These are phyloP conservation scores for Loris lydekkerianus DNA, from an alignment of 2,797 vertebrate species.

Conservation along the genomic window DNA sequence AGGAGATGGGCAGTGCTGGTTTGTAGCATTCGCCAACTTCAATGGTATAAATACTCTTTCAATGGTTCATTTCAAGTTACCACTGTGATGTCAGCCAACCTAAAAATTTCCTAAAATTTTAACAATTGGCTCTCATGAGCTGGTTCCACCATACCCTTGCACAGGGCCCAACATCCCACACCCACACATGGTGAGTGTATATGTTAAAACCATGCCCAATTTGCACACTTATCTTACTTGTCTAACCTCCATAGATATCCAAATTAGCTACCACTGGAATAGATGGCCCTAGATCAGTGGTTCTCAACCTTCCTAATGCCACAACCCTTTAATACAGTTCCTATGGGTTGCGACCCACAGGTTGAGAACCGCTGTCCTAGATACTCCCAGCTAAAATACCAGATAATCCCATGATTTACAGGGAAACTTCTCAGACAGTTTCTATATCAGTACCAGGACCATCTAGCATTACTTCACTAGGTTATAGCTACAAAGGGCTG, in stretches of 20 bases:
- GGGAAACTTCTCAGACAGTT: neutral
- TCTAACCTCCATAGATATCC: neutral
- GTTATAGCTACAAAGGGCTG: constrained; percentile 35
- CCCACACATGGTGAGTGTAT: fast-evolving
- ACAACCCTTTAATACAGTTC: too few species aligned
- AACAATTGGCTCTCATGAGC: neutral
- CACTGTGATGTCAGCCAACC: neutral
- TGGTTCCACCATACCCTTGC: neutral
- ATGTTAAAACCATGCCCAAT: neutral
- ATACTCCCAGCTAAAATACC: neutral
- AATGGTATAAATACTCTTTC: neutral
- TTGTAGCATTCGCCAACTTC: neutral
- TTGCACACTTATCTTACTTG: neutral
- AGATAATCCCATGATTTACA: neutral
- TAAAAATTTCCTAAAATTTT: neutral
- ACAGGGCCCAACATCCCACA: neutral
- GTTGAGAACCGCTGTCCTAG: neutral
- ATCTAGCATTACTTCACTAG: neutral
- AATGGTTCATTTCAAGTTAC: neutral
- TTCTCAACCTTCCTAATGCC: too few species aligned
- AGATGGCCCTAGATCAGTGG: neutral
- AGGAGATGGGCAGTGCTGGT: neutral
- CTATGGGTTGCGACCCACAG: too few species aligned
- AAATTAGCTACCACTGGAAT: neutral
- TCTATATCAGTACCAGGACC: neutral